Base-by-base conservation (phyloP, 2,888 invertebrate species). In the Aphodius sticticus region DNA sequence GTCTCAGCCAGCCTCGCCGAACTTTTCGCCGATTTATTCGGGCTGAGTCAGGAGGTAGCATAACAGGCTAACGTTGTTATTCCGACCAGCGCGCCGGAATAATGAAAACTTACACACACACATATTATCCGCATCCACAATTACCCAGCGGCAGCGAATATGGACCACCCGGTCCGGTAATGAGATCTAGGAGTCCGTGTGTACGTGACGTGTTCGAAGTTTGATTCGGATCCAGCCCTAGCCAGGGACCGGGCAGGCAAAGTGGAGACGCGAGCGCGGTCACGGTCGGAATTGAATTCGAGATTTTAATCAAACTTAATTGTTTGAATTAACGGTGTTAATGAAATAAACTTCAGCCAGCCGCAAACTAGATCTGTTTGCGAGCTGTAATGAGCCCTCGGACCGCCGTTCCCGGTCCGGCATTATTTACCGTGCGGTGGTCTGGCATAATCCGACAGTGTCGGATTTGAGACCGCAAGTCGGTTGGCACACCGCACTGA, bases 171-270 rank as follows among this genome's bases (percentile, higher is more conserved):
- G 9, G 12, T 12, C 9, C 53, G 53, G 53, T 53, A 53, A 53
- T 53, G 53, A 53, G 53, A 53, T 53, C 53, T 53, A 53, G 53
- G 53, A 53, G 53, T 53, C 53, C 53, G 53, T 53, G 53, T 53
- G 53, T 53, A 53, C 53, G 53, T 53, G 53, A 53, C 53, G 53
- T 53, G 53, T 53, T 12, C 7, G 12, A 53, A 53, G 53, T 53
- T 53, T 53, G 53, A 53, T 53, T 53, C 53, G 53, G 53, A 53
- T 53, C 7, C 12, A 12, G 53, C 53, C 53, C 7, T 53, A 7
- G 53, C 53, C 9, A 26, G 7, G 9, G 53, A 53, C 53, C 12
- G 53, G 7, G 7, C 53, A 53, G 53, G 53, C 53, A 53, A 53
- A 53, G 7, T 53, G 9, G 53, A 53, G 53, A 53, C 53, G 53